Evolutionary conservation across 2,888 invertebrate species (phyloP).

Genomic region (Gisinianus flammeolus): DNA sequence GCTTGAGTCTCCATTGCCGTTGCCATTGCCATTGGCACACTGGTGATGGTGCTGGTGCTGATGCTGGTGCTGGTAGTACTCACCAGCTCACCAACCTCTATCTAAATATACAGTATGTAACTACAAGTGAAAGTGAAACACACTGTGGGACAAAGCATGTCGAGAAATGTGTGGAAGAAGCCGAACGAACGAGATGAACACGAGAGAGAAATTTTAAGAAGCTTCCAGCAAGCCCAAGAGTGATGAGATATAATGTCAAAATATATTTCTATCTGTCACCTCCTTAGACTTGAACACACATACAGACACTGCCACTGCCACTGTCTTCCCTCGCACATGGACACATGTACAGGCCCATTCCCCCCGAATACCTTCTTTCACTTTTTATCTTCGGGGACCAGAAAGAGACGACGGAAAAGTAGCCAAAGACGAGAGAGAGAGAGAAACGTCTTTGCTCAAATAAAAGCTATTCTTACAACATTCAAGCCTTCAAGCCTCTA

Average conservation of each 20-base stretch:
- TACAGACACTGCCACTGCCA: too few relatives aligned
- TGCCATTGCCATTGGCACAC: too few relatives aligned
- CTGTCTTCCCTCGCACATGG: too few relatives aligned
- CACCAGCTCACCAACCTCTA: too few relatives aligned
- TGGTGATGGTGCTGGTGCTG: not conserved
- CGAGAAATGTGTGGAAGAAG: not conserved
- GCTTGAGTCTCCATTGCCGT: too few relatives aligned
- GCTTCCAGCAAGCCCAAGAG: not conserved
- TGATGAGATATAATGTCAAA: conserved; percentile 22
- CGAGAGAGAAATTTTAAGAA: conserved; percentile 24
- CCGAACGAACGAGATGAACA: not conserved
- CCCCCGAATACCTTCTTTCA: too few relatives aligned
- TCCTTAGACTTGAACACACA: not conserved
- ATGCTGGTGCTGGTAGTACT: not conserved
- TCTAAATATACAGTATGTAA: too few relatives aligned
- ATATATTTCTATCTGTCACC: conserved; percentile 23
- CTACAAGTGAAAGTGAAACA: not conserved
- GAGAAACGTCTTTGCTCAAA: conserved; percentile 2
- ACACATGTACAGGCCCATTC: too few relatives aligned
- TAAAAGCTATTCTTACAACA: conserved; percentile 10
- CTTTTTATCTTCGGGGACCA: not conserved
- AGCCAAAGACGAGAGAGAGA: not conserved
- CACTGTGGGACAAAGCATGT: not conserved
- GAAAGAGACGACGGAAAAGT: not conserved
- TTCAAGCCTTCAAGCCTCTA: too few relatives aligned